Percentiles rank a stretch among this genome's conserved stretches.
These are phyloP conservation scores for Halcyon chelicuti DNA, from an alignment of 2,797 vertebrate genomes.

Conservation along the genomic window DNA sequence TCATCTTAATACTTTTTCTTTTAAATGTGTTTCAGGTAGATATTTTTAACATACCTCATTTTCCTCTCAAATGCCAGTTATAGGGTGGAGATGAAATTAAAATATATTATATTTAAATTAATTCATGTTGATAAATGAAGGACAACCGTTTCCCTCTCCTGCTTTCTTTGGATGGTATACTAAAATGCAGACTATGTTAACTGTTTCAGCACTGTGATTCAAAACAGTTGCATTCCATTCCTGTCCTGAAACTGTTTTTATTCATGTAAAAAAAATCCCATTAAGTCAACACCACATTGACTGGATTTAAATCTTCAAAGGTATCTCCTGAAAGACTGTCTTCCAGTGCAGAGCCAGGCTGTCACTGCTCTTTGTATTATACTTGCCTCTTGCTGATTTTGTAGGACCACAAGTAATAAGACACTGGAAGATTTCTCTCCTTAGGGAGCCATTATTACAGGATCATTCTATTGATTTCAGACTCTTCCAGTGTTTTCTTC, in stretches of 20 bases:
- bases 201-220: not conserved
- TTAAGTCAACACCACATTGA: not conserved
- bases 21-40: not conserved
- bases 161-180: not conserved
- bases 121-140: not conserved
- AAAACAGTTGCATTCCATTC: not conserved
- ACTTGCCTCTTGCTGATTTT: not conserved
- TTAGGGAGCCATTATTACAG: not conserved
- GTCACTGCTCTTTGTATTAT: not conserved
- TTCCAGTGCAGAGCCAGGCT: not conserved
- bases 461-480: not conserved
- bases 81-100: not conserved
- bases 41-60: not conserved
- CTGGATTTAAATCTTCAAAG: not conserved
- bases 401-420: not conserved
- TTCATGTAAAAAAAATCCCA: not conserved
- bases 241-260: not conserved
- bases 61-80: not conserved
- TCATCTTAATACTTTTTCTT: not conserved
- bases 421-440: not conserved
- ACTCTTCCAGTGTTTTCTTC: not conserved
- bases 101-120: not conserved
- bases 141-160: not conserved
- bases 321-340: not conserved
- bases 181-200: not conserved